Base-by-base conservation (phyloP, 2,888 invertebrate species). In the Calliscelio sp. region DNA sequence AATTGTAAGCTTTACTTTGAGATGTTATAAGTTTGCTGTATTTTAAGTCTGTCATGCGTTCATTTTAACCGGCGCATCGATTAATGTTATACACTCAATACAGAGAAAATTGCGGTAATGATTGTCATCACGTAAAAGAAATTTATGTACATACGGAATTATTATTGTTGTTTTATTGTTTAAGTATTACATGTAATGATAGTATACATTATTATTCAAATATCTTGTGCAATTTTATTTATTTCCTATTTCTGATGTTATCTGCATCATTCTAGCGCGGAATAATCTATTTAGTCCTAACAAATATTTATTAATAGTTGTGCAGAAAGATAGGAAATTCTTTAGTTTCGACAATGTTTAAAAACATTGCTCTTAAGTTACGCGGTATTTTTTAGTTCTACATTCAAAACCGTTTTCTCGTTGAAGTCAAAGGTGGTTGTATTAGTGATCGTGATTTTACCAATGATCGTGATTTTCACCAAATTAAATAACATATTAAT, bases 101-200 rank as follows among this genome's bases (percentile, higher is more conserved):
- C 55, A 85, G 59, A 85, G 75, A 70, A 70, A 74, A 71, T 81
- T 28, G 61, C 25, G 55, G 73, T 73, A 77, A 79, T 71, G 22
- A 81, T 66, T 77, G 73, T 77, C 75, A 81, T 59, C 61, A 70
- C 57, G 75, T 71, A 78, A 86, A 79, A 73, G 38, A 63, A 83
- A 68, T 65, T 84, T 89, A 88, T 86, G 90, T 91, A 91, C 87
- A 91, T 91, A 91, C 87, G 85, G 87, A 89, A 89, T 87, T 87
- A 87, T 89, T 88, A 91, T 92, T 92, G 92, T 92, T 92, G 89
- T 89, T 92, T 84, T 91, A 90, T 91, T 91, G 89, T 91, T 90
- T 92, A 92, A 92, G 92, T 87, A 90, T 90, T 89, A 89, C 24
- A 55, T 65, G 66, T 57, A 77, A 71, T 46, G 28, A 57, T 71